Evolutionary conservation across 1,140 invertebrate genomes (phyloP).

Genomic region (Diorhabda carinulata): DNA sequence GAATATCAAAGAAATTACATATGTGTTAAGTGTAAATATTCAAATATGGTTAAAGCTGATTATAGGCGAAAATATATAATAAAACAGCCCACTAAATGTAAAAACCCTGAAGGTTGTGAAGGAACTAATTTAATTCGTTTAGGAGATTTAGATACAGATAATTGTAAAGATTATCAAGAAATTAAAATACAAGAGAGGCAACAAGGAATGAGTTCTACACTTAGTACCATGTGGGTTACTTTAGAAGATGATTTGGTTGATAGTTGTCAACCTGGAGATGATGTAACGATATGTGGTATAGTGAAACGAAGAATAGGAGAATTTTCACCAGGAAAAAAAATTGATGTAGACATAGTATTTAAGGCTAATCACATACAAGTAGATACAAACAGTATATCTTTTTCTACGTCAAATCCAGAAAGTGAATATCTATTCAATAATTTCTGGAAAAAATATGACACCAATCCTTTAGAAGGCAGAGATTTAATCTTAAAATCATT

Average conservation of each 20-base stretch:
- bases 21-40: conserved; percentile 74
- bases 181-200: conserved; percentile 80
- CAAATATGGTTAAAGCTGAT: conserved; percentile 62
- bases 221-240: conserved; percentile 73
- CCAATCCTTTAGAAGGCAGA: conserved; percentile 63
- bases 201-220: conserved; percentile 67
- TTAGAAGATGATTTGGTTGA: conserved; percentile 86
- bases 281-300: conserved; percentile 71
- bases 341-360: conserved; percentile 68
- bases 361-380: conserved; percentile 71
- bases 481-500: conserved; percentile 78
- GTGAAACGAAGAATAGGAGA: conserved; percentile 71
- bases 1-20: conserved; percentile 70
- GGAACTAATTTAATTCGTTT: conserved; percentile 53
- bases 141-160: conserved; percentile 56
- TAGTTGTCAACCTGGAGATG: conserved; percentile 82
- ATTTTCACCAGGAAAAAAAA: conserved; percentile 55
- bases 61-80: conserved; percentile 65
- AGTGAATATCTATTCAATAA: conserved; percentile 65
- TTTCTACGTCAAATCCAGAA: conserved; percentile 63
- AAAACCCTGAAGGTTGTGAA: conserved; percentile 58
- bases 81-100: conserved; percentile 57
- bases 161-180: conserved; percentile 87
- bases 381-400: conserved; percentile 64
- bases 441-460: conserved; percentile 69